Percentiles rank a stretch among this genome's conserved stretches.
phyloP scores from a whole-genome alignment of 1,140 invertebrate species.

The Drosophila kurseongensis region DNA sequence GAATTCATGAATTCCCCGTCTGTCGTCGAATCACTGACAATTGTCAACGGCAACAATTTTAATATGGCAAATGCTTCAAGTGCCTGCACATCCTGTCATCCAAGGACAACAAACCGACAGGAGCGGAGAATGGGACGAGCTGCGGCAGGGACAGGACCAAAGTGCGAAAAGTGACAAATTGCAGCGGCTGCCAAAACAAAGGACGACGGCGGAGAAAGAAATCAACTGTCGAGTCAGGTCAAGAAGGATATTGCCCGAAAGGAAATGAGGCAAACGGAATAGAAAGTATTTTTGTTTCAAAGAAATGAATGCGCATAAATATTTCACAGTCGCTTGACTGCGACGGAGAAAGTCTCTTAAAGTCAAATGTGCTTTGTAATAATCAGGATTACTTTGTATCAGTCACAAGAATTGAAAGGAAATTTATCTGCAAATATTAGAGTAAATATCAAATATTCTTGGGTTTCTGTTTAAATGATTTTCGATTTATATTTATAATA shows the following conservation, averaged over 20 bases:
- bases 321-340: constrained; percentile 24
- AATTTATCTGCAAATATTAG: no score
- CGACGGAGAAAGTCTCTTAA: constrained; percentile 4
- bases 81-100: constrained; percentile 48
- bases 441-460: no score
- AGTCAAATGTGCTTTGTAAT: not conserved
- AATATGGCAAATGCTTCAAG: constrained; percentile 67
- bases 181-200: constrained; percentile 54
- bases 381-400: no score
- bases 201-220: constrained; percentile 9
- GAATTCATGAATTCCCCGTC: constrained; percentile 49
- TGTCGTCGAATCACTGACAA: constrained; percentile 49
- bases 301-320: constrained; percentile 28
- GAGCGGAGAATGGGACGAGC: constrained; percentile 10
- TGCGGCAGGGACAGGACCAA: constrained; percentile 14
- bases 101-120: constrained; percentile 25
- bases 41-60: constrained; percentile 67
- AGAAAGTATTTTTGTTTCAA: constrained; percentile 18
- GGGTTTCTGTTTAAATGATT: no score
- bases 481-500: no score
- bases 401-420: no score
- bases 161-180: constrained; percentile 76
- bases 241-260: constrained; percentile 31
- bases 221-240: constrained; percentile 49
- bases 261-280: constrained; percentile 9